A percentile compares a stretch with the other conserved stretches of the same genome.
These are phyloP conservation scores for Choristoneura fumiferana DNA, from an alignment of 1,140 invertebrate species.

Conservation along the genomic window DNA sequence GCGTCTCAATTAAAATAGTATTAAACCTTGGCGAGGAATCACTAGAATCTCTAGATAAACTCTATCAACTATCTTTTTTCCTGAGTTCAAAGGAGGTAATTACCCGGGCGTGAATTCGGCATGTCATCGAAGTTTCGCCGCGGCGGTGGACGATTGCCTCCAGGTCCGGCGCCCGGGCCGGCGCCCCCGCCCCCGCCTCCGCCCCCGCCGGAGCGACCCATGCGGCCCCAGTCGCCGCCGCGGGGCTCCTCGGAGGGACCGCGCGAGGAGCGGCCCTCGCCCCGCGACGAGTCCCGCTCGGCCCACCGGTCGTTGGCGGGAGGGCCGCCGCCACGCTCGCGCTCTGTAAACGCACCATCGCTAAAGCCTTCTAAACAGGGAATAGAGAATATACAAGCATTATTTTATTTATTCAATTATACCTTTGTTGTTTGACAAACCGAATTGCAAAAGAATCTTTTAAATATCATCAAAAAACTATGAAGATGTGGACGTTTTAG, in stretches of 20 bases:
- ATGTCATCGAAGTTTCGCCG: slow-evolving; percentile 66
- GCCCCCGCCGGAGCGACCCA: slow-evolving; percentile 56
- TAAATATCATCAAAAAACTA: no score
- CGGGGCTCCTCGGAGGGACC: slow-evolving; percentile 59
- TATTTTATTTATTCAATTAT: no score
- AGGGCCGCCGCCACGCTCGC: slow-evolving; percentile 55
- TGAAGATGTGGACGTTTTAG: no score
- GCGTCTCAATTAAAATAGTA: no score
- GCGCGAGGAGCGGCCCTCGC: slow-evolving; percentile 53
- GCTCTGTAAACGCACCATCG: slow-evolving; percentile 25
- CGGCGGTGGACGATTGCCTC: slow-evolving; percentile 70
- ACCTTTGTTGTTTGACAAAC: no score
- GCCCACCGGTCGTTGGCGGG: slow-evolving; percentile 59
- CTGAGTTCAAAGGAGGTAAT: neutral
- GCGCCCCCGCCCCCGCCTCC: slow-evolving; percentile 54
- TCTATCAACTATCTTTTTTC: no score
- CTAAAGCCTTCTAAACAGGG: neutral
- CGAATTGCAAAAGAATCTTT: no score
- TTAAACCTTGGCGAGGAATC: no score
- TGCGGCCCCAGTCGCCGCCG: slow-evolving; percentile 64
- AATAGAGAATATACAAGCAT: neutral
- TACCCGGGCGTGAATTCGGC: slow-evolving; percentile 61
- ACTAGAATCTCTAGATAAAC: no score
- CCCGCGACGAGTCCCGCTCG: slow-evolving; percentile 50
- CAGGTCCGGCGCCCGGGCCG: slow-evolving; percentile 76